Conservation (phyloP, 1,140 invertebrate genomes). For the Ceratina japonica region DNA sequence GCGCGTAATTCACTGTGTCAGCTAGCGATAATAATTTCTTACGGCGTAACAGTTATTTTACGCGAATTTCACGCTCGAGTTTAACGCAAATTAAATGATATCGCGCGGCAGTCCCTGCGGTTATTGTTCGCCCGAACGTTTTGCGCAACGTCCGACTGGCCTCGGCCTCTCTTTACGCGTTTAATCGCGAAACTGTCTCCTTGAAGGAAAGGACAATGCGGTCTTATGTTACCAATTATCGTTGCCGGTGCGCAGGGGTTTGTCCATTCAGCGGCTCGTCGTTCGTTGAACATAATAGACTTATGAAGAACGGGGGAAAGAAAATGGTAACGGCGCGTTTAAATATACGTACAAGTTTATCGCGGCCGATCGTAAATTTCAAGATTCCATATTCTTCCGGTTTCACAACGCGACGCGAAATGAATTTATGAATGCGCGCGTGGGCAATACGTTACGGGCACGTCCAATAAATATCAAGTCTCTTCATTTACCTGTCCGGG, state of each 20-base stretch:
- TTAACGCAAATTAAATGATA: too few species aligned
- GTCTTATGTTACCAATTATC: slow-evolving; percentile 31
- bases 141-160: too few species aligned
- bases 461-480: slow-evolving; percentile 49
- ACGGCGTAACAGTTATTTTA: too few species aligned
- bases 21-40: neutral
- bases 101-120: too few species aligned
- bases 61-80: too few species aligned
- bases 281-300: neutral
- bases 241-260: neutral
- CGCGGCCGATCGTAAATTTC: slow-evolving; percentile 38
- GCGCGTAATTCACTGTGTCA: too few species aligned
- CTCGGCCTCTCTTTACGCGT: neutral
- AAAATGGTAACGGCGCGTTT: slow-evolving; percentile 46
- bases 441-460: slow-evolving; percentile 42
- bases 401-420: slow-evolving; percentile 29
- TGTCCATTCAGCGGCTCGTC: neutral
- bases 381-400: slow-evolving; percentile 44
- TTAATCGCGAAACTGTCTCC: slow-evolving; percentile 25
- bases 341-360: slow-evolving; percentile 28
- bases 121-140: too few species aligned
- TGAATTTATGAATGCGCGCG: slow-evolving; percentile 45
- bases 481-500: slow-evolving; percentile 47
- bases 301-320: neutral
- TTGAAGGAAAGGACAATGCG: neutral